Evolutionary conservation across 30 jellyfish, hydroid and myxozoan genomes (phyloP), one percentile per base, ranked within the genome.

Genomic region (Sanderia malayensis): DNA sequence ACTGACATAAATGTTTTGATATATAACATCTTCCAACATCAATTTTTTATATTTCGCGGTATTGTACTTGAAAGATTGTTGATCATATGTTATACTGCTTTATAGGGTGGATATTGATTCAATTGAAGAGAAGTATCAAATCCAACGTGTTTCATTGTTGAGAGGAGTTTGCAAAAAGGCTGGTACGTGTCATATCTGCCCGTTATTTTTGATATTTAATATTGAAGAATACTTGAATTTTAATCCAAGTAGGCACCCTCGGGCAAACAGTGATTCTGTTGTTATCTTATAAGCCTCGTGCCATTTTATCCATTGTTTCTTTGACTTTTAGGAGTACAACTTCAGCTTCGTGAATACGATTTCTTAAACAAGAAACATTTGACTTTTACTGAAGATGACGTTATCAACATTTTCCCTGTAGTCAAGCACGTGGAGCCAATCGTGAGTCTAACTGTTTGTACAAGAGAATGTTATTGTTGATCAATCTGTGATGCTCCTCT

Each of bases 261-360:
- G n/a, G n/a, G n/a, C n/a, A n/a, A n/a, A n/a, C n/a, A n/a, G n/a
- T n/a, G n/a, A n/a, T n/a, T n/a, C n/a, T n/a, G n/a, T n/a, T n/a
- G n/a, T n/a, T n/a, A n/a, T n/a, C n/a, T n/a, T n/a, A n/a, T n/a
- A n/a, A n/a, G n/a, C n/a, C n/a, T n/a, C n/a, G n/a, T n/a, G n/a
- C n/a, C n/a, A n/a, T n/a, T 30, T 41, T 4, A 9, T 23, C 29
- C 4, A 2, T 26, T 61, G 20, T 29, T 29, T 55, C 27, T 29
- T 6, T 26, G 55, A 53, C 45, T n/a, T 11, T 7, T 19, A 84
- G 95, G 99, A 4, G 31, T 92, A 11, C 99, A 92, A 53, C 28
- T 92, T n/a, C 75, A 79, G 21, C 73, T 92, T 9, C 95, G 95
- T 2, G 96, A 92, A 64, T 92, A 85, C 45, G 99, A 92, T 55